These are phyloP conservation scores for Porites evermanni DNA, from an alignment of 92 coral and sea anemone genomes.

Conservation along the genomic window DNA sequence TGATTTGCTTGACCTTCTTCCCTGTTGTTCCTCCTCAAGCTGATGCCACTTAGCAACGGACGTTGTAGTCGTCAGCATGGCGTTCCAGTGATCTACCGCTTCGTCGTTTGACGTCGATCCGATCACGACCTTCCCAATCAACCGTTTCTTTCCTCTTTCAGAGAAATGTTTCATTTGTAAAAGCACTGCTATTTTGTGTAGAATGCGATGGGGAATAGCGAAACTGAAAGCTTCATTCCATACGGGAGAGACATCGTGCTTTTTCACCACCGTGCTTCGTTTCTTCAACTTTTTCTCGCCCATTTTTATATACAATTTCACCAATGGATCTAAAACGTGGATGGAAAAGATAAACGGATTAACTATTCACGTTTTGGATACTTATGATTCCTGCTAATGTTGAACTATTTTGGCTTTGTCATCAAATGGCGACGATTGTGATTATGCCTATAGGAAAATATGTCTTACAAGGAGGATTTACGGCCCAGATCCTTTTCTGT, in stretches of 20 bases:
- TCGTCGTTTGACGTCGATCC: conserved; percentile 90
- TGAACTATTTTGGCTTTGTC: too few relatives aligned
- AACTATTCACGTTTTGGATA: neutral
- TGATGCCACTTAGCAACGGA: conserved; percentile 96
- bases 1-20: conserved; percentile 8
- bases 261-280: conserved; percentile 85
- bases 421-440: too few relatives aligned
- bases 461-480: too few relatives aligned
- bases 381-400: too few relatives aligned
- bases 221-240: conserved; percentile 98
- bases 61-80: conserved; percentile 79
- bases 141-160: conserved; percentile 85
- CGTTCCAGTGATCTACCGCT: conserved; percentile 97
- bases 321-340: conserved; percentile 77
- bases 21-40: conserved; percentile 59
- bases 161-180: conserved; percentile 86
- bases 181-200: conserved; percentile 84
- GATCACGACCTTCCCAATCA: conserved; percentile 80
- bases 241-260: conserved; percentile 86
- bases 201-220: conserved; percentile 81
- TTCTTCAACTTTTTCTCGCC: conserved; percentile 92
- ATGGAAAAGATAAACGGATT: neutral
- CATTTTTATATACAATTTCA: conserved; percentile 91
- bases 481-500: too few relatives aligned
- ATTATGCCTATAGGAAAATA: too few relatives aligned